Evolutionary conservation across 2,113 vertebrate genomes (phyloP).

Genomic region (Myotis brandtii): DNA sequence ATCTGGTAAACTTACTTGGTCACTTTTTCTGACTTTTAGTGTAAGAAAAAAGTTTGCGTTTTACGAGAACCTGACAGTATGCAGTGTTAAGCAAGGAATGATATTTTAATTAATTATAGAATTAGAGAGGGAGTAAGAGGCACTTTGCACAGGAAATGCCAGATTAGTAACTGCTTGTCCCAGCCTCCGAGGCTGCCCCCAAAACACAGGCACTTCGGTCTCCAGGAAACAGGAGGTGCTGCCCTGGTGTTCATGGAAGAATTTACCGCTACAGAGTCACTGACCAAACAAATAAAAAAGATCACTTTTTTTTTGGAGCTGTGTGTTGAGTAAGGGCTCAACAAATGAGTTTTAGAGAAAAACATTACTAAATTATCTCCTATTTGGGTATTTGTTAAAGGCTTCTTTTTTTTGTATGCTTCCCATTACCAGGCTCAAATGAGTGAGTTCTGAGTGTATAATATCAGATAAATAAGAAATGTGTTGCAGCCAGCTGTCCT

Average conservation of each 20-base stretch:
- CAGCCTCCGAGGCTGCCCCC: neutral
- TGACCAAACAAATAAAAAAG: neutral
- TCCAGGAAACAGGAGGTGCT: neutral
- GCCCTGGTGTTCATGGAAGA: neutral
- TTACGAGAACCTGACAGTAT: slow-evolving; percentile 76
- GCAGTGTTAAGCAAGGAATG: slow-evolving; percentile 42
- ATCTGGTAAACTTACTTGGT: slow-evolving; percentile 82
- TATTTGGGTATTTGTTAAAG: neutral
- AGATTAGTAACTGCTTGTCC: slow-evolving; percentile 20
- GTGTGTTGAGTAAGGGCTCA: neutral
- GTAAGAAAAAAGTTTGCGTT: slow-evolving; percentile 63
- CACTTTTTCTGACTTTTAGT: slow-evolving; percentile 82
- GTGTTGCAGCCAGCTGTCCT: neutral
- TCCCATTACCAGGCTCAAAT: neutral
- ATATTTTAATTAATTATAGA: slow-evolving; percentile 80
- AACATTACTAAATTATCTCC: neutral
- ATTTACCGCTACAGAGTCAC: neutral
- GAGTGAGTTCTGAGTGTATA: neutral
- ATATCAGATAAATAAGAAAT: neutral
- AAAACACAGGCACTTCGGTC: neutral
- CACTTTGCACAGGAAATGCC: slow-evolving; percentile 35
- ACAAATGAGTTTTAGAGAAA: neutral
- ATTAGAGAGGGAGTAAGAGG: slow-evolving; percentile 22
- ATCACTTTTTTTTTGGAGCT: neutral
- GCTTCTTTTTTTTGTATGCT: neutral